These are phyloP conservation scores for Craniophora ligustri DNA, from an alignment of 2,888 invertebrate species.

Conservation along the genomic window DNA sequence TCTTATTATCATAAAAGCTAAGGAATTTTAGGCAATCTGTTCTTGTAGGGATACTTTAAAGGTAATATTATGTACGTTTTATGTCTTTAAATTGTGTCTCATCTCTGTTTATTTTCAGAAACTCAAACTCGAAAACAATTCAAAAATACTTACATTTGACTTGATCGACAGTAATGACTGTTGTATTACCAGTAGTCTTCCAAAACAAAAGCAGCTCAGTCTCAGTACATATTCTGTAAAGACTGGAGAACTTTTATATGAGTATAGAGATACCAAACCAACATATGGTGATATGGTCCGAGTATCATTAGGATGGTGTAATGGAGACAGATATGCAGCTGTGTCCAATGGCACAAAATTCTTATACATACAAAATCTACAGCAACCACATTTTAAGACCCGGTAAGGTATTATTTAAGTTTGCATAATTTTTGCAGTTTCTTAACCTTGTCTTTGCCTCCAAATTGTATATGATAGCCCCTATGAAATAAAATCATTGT, in stretches of 20 bases:
- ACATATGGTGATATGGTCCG: conserved; percentile 58
- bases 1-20: too few relatives aligned
- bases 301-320: conserved; percentile 77
- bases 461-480: too few relatives aligned
- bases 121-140: conserved; percentile 63
- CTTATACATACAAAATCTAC: conserved; percentile 76
- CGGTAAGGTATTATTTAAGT: conserved; percentile 62
- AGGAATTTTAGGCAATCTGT: too few relatives aligned
- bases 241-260: conserved; percentile 67
- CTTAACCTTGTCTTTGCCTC: too few relatives aligned
- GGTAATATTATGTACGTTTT: too few relatives aligned
- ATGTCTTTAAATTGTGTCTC: too few relatives aligned
- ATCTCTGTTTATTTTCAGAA: conserved; percentile 66
- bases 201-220: conserved; percentile 45
- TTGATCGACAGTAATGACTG: conserved; percentile 76
- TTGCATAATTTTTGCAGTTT: too few relatives aligned
- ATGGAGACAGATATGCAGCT: conserved; percentile 78
- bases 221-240: conserved; percentile 70
- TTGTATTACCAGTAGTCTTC: conserved; percentile 65
- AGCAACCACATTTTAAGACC: conserved; percentile 67
- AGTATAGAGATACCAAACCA: conserved; percentile 54
- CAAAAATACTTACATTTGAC: conserved; percentile 75
- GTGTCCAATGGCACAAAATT: conserved; percentile 75
- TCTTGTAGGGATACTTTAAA: too few relatives aligned
- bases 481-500: too few relatives aligned